Conservation (phyloP, 2,113 vertebrate genomes). For the Podarcis cretensis region DNA sequence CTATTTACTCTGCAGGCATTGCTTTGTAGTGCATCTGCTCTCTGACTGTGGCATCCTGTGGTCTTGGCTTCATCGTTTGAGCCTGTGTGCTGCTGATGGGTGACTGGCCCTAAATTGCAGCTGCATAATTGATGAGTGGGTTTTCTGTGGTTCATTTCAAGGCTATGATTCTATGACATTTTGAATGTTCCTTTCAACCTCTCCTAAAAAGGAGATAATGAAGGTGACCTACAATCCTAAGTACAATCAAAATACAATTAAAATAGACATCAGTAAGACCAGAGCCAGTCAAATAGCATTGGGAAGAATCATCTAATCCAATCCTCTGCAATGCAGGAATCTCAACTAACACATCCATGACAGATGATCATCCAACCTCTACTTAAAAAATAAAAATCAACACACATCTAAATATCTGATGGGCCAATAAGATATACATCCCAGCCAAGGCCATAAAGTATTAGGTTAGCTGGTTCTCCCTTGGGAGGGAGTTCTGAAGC, state of each 20-base stretch:
- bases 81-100: neutral
- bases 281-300: neutral
- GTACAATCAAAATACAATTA: neutral
- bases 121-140: neutral
- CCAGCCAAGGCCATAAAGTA: neutral
- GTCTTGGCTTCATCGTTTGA: neutral
- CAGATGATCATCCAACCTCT: no score
- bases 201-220: neutral
- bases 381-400: neutral
- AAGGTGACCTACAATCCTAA: neutral
- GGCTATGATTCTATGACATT: neutral
- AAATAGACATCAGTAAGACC: neutral
- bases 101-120: neutral
- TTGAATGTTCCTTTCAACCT: neutral
- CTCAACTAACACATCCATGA: no score
- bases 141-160: neutral
- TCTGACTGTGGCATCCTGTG: neutral
- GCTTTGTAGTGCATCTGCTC: constrained; percentile 15
- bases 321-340: no score
- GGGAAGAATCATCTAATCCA: no score
- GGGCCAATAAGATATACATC: neutral
- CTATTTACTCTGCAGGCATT: constrained; percentile 4
- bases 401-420: neutral
- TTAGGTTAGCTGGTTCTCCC: neutral
- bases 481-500: neutral